Conservation (phyloP, 2,888 invertebrate genomes). For the Leptinotarsa peninsularis region DNA sequence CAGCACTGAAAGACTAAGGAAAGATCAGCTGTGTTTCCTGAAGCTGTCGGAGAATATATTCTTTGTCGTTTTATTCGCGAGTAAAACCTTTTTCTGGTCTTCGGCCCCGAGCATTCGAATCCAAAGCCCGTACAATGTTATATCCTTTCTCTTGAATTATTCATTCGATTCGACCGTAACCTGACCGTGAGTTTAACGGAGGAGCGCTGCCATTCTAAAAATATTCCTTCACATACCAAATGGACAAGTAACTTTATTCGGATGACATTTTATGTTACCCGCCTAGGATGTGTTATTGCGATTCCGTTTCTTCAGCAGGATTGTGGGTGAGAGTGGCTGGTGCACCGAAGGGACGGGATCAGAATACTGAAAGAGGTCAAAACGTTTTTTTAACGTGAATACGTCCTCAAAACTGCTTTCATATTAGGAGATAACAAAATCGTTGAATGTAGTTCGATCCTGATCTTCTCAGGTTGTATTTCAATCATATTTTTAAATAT, state of each 20-base stretch:
- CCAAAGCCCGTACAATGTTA: constrained; percentile 37
- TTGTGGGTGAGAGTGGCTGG: constrained; percentile 23
- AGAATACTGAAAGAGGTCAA: neutral
- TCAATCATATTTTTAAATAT: too few species aligned
- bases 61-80: constrained; percentile 31
- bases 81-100: constrained; percentile 42
- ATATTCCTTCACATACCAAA: constrained; percentile 53
- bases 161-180: constrained; percentile 57
- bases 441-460: too few species aligned
- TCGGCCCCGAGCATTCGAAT: constrained; percentile 34
- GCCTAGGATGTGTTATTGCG: constrained; percentile 40
- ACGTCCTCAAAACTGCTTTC: too few species aligned
- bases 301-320: constrained; percentile 33
- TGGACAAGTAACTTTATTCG: constrained; percentile 53
- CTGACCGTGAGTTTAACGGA: constrained; percentile 58
- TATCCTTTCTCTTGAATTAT: constrained; percentile 57
- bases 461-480: too few species aligned
- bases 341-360: neutral
- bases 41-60: constrained; percentile 32
- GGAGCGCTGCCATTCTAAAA: constrained; percentile 54
- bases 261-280: constrained; percentile 51
- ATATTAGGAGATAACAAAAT: too few species aligned
- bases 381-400: too few species aligned
- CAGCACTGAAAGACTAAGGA: constrained; percentile 27
- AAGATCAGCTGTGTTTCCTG: constrained; percentile 27